Evolutionary conservation across 2,888 invertebrate genomes (phyloP), one percentile per base, ranked within the genome.

Genomic region (Notodromas monacha): DNA sequence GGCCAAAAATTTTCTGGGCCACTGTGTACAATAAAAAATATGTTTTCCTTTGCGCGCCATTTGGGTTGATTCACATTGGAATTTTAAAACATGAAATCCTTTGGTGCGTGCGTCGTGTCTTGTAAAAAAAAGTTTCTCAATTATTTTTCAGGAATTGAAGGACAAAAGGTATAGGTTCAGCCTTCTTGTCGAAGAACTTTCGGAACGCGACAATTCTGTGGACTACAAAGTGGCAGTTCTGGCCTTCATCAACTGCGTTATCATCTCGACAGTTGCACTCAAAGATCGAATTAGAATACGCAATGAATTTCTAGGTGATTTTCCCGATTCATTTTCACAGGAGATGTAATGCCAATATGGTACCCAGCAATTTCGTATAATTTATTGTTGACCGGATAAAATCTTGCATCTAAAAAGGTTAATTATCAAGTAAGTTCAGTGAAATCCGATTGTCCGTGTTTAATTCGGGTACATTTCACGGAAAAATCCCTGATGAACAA

Each of bases 171-270:
- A 86, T 56, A 66, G 84, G 36, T 66, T 86, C 44, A 68, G 63
- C 47, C 61, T 81, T 42, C 65, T 86, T 38, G 68, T 86, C 34
- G 66, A 68, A 40, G 86, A 89, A 54, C 56, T 89, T 45, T 67
- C 68, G 47, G 61, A 63, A 40, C 68, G 79, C 16, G 55, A 64
- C 31, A n/a, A n/a, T n/a, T 62, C 65, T 35, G 61, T 68, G 31
- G 77, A 79, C 50, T 86, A 86, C 56, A 72, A 73, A 57, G 76
- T 76, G 8, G 72, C 79, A 4, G 56, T 89, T 40, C 59, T 86
- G 45, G 79, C 79, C 33, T 84, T 89, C 55, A 64, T 86, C 53
- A 89, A 89, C 58, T 84, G 84, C 49, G 65, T 84, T 47, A 73
- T 89, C 50, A 74, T 81, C 45, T 76, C 77, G 12, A 76, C 76